Evolutionary conservation across 2,888 invertebrate genomes (phyloP).

Genomic region (Podabrus alpinus): DNA sequence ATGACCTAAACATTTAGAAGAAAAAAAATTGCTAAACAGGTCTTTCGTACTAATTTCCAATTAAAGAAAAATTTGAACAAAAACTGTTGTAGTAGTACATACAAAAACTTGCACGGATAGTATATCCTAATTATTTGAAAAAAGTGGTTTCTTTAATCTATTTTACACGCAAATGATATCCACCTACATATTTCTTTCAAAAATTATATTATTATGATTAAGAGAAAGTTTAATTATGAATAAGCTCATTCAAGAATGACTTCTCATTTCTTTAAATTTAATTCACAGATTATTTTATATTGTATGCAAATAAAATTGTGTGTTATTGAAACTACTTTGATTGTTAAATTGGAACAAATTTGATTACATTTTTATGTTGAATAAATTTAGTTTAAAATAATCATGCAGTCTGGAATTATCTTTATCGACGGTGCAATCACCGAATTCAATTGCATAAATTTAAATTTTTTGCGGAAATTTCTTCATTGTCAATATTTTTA

Average conservation of each 20-base stretch:
- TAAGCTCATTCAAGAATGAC: conserved; percentile 1
- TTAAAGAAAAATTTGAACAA: background rate
- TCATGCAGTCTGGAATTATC: background rate
- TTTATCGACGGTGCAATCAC: background rate
- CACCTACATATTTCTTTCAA: background rate
- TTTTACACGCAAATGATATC: conserved; percentile 1
- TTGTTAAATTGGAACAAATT: background rate
- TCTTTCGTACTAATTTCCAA: background rate
- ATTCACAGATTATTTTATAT: conserved; percentile 1
- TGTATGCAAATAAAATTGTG: background rate
- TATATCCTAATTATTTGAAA: background rate
- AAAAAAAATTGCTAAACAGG: no score
- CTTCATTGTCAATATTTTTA: background rate
- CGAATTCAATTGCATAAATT: background rate
- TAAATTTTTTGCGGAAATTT: background rate
- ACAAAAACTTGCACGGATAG: background rate
- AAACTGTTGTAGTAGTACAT: background rate
- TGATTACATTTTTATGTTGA: background rate
- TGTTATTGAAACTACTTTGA: background rate
- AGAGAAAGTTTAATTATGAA: conserved; percentile 4
- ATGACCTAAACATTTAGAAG: no score
- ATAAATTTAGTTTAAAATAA: background rate
- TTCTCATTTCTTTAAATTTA: conserved; percentile 2
- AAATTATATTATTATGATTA: background rate
- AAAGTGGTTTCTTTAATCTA: background rate